Evolutionary conservation across 2,888 invertebrate species (phyloP), one percentile per base, ranked within the genome.

Genomic region (Drosophila meridiana): DNA sequence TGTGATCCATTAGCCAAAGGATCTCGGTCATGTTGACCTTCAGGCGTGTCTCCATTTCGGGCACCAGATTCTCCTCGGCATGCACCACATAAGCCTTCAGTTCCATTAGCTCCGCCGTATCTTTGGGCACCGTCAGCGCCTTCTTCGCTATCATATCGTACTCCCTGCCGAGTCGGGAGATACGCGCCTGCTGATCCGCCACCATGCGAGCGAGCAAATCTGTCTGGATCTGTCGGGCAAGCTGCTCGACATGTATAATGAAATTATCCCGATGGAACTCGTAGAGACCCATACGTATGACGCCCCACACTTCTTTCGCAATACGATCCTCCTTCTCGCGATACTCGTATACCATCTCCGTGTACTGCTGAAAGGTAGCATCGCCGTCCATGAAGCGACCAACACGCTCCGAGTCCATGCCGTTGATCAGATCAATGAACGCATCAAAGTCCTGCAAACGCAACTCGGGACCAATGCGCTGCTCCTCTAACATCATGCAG

Each of bases 31-130:
- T 92, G 66, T 93, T 94, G 62, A 95, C 94, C 69, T 94, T 94
- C 9, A 98, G 93, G 48, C 96, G 95, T 64, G 96, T 95, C 92
- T 98, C 97, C 95, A 98, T 96, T 76, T 96, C 95, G 0, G 94
- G 93, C 1, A 97, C 93, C 0, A 95, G 93, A 56, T 95, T 94
- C 5, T 95, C 95, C 92, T 98, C 96, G 0, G 97, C 96, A 78
- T 95, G 95, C 69, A 95, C 94, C 50, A 96, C 96, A 93, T 96
- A 98, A 0, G 94, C 95, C 75, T 96, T 96, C 9, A 98, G 94
- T 2, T 95, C 95, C 96, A 98, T 97, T 56, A 99, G 93, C 76
- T 97, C 96, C 0, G 96, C 96, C 0, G 99, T 99, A 91, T 97
- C 96, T 9, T 94, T 94, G 0, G 99, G 99, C 0, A 96, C 94